Conservation (phyloP, 2,797 vertebrate species). For the Periparus ater region DNA sequence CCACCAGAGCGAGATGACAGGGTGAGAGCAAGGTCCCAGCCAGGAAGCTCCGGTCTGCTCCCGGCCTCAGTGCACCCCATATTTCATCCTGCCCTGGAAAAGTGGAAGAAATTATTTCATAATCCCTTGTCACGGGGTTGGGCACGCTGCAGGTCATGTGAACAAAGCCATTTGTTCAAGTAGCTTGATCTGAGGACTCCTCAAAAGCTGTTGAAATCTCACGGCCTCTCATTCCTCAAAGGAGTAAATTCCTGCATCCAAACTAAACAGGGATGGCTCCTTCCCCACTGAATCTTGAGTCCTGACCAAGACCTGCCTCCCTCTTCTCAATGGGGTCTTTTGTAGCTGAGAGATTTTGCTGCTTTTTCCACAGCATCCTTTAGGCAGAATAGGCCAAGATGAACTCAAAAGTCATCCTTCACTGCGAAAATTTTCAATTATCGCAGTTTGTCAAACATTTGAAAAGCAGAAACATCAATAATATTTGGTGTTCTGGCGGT, state of each 20-base stretch:
- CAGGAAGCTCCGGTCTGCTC: not conserved
- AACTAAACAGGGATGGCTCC: constrained; percentile 3
- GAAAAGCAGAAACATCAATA: constrained; percentile 12
- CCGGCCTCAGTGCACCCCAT: not conserved
- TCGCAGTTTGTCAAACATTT: not conserved
- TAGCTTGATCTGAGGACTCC: constrained; percentile 20
- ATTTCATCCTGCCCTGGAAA: constrained; percentile 20
- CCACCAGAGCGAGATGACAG: not conserved
- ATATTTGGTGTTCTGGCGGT: constrained; percentile 17
- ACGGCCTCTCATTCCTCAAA: constrained; percentile 5
- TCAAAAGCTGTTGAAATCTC: constrained; percentile 54
- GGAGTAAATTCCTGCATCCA: constrained; percentile 26
- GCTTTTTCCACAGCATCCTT: not conserved
- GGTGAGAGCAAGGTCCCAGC: not conserved
- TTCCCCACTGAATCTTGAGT: not conserved
- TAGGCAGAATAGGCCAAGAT: not conserved
- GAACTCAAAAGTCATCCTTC: not conserved
- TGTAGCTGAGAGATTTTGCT: not conserved
- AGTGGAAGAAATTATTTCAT: constrained; percentile 27
- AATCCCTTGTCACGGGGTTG: not conserved
- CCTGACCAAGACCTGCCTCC: not conserved
- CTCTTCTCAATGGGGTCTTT: not conserved
- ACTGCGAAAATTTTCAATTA: not conserved
- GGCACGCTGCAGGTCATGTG: not conserved
- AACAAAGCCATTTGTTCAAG: constrained; percentile 34